Conservation (phyloP, 2,113 vertebrate species). For the Rhegmatorhina hoffmannsi region DNA sequence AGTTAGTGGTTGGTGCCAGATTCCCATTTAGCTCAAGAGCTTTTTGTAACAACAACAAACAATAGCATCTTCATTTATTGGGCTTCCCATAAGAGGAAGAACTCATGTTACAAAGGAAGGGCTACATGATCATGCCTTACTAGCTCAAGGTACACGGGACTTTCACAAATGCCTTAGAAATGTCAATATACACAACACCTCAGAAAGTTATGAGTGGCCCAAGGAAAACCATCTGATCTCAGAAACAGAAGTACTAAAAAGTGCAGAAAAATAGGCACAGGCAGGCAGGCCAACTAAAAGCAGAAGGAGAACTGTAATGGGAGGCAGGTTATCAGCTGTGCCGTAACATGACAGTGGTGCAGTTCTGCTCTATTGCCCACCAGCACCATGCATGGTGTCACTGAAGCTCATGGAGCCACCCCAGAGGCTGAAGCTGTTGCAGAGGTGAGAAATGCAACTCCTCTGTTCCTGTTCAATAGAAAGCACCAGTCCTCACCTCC, state of each 20-base stretch:
- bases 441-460: background rate
- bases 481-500: background rate
- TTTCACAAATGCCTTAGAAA: background rate
- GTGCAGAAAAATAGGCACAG: background rate
- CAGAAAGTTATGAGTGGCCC: background rate
- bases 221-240: background rate
- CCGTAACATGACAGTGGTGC: background rate
- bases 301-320: background rate
- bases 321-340: background rate
- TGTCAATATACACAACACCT: background rate
- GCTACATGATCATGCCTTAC: background rate
- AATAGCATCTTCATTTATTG: constrained; percentile 17
- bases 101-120: constrained; percentile 11
- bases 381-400: background rate
- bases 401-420: background rate
- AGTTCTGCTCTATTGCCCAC: background rate
- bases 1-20: background rate
- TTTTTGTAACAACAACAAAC: constrained; percentile 29
- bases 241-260: background rate
- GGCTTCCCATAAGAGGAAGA: constrained; percentile 17
- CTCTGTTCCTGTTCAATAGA: background rate
- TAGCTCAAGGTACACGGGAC: background rate
- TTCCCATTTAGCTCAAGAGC: constrained; percentile 8
- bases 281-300: background rate
- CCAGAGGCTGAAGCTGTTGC: background rate